A percentile compares a stretch with the other conserved stretches of the same genome.
Conservation (phyloP, 1,140 invertebrate species). For the Bombus confusus region DNA sequence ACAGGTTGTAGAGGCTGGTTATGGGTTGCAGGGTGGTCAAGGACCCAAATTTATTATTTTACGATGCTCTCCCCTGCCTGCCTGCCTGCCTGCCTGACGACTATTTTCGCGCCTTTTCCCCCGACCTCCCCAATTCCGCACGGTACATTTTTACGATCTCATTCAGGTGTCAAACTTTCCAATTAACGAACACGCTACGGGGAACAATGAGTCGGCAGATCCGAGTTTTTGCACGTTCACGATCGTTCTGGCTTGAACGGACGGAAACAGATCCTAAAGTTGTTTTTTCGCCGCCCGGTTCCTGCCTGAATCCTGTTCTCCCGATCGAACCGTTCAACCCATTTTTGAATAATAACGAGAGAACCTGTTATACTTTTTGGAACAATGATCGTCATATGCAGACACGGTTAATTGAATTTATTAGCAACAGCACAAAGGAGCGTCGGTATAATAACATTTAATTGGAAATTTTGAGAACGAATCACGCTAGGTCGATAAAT, state of each 20-base stretch:
- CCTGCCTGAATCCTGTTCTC: not conserved
- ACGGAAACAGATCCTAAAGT: slow-evolving; percentile 33
- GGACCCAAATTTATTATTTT: slow-evolving; percentile 53
- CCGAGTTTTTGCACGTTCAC: slow-evolving; percentile 45
- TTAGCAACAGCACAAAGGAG: not conserved
- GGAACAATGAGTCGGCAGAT: slow-evolving; percentile 45
- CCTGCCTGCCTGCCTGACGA: not conserved
- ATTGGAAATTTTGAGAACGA: not conserved
- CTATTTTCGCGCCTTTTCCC: slow-evolving; percentile 50
- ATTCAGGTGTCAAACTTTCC: slow-evolving; percentile 53
- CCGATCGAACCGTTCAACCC: slow-evolving; percentile 1
- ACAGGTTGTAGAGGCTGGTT: slow-evolving; percentile 46
- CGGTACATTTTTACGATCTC: slow-evolving; percentile 48
- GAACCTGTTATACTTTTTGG: slow-evolving; percentile 10
- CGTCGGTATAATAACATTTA: not conserved
- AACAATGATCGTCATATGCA: not conserved
- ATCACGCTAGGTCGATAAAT: not conserved
- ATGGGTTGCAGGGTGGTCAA: slow-evolving; percentile 46
- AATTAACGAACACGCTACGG: slow-evolving; percentile 37
- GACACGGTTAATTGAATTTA: slow-evolving; percentile 18
- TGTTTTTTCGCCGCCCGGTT: slow-evolving; percentile 20
- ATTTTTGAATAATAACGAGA: slow-evolving; percentile 12
- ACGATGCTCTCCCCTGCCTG: not conserved
- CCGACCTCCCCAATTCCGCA: not conserved
- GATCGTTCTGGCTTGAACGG: slow-evolving; percentile 23